These are phyloP conservation scores for Tubiluchus corallicola DNA, from an alignment of 2,888 invertebrate species.

Conservation along the genomic window DNA sequence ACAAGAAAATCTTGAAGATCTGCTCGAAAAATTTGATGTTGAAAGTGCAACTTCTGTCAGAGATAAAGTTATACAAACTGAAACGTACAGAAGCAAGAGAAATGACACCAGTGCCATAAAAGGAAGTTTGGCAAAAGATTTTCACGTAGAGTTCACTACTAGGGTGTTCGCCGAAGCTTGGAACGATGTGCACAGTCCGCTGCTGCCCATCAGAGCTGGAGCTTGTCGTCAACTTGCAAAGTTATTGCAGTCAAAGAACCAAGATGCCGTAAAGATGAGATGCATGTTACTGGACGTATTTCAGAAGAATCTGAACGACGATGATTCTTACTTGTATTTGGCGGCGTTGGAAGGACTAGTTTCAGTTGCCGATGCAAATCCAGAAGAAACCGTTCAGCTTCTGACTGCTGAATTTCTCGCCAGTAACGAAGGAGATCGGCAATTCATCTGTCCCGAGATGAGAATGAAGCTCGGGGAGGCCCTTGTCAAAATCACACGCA, in stretches of 20 bases:
- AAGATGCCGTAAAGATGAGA: slow-evolving; percentile 31
- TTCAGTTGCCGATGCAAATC: slow-evolving; percentile 42
- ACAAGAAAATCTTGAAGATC: not conserved
- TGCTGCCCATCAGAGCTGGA: not conserved
- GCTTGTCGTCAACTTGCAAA: not conserved
- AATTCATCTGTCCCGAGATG: too few species aligned
- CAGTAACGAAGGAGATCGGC: not conserved
- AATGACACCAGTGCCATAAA: too few species aligned
- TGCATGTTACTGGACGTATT: slow-evolving; percentile 48
- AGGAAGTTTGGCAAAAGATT: not conserved
- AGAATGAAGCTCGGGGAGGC: slow-evolving; percentile 63
- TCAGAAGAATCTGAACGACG: slow-evolving; percentile 52
- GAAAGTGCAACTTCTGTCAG: not conserved
- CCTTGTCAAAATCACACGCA: slow-evolving; percentile 48
- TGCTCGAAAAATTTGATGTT: too few species aligned
- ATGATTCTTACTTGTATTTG: slow-evolving; percentile 64
- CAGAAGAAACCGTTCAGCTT: slow-evolving; percentile 45
- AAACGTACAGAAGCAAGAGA: too few species aligned
- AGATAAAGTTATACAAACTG: not conserved
- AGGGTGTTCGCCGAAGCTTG: not conserved
- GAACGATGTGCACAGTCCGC: not conserved
- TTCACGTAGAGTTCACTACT: not conserved
- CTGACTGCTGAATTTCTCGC: slow-evolving; percentile 34
- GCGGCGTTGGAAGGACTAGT: slow-evolving; percentile 55
- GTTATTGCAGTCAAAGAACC: not conserved